Evolutionary conservation across 2,888 invertebrate species (phyloP).

Genomic region (Disparrhopalites patrizii): DNA sequence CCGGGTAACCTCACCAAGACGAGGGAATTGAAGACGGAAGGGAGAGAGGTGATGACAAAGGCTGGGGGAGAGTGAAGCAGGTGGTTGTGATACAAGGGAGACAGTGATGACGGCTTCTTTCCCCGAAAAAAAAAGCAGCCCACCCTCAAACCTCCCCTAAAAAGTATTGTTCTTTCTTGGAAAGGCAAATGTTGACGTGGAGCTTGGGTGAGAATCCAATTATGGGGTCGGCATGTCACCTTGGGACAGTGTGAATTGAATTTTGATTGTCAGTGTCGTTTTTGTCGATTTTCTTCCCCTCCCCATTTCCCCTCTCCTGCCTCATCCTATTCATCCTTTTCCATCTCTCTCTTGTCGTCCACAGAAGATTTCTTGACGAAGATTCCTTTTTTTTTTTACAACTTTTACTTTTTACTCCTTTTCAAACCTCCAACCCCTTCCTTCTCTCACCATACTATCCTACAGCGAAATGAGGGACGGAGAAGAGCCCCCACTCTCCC

Average conservation of each 20-base stretch:
- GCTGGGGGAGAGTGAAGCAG: too few relatives aligned
- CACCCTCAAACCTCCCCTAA: too few relatives aligned
- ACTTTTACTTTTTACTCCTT: background rate
- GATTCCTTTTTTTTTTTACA: too few relatives aligned
- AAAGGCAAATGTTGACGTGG: slow-evolving; percentile 27
- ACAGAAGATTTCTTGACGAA: too few relatives aligned
- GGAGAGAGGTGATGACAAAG: too few relatives aligned
- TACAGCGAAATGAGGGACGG: background rate
- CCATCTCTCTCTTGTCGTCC: background rate
- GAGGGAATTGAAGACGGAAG: too few relatives aligned
- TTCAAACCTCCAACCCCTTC: background rate
- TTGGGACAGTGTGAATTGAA: slow-evolving; percentile 25
- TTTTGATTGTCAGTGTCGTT: slow-evolving; percentile 24
- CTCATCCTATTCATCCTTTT: background rate
- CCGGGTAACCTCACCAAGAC: too few relatives aligned
- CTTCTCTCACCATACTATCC: background rate
- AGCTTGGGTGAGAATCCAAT: slow-evolving; percentile 18
- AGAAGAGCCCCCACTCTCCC: background rate
- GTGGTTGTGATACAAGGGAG: too few relatives aligned
- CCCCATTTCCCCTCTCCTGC: slow-evolving; percentile 20
- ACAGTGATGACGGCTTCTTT: too few relatives aligned
- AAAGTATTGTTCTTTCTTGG: too few relatives aligned
- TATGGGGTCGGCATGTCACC: slow-evolving; percentile 22
- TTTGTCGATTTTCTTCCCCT: background rate
- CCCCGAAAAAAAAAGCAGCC: too few relatives aligned